phyloP scores from a whole-genome alignment of 1,140 invertebrate genomes.

The Trypoxylus dichotomus region DNA sequence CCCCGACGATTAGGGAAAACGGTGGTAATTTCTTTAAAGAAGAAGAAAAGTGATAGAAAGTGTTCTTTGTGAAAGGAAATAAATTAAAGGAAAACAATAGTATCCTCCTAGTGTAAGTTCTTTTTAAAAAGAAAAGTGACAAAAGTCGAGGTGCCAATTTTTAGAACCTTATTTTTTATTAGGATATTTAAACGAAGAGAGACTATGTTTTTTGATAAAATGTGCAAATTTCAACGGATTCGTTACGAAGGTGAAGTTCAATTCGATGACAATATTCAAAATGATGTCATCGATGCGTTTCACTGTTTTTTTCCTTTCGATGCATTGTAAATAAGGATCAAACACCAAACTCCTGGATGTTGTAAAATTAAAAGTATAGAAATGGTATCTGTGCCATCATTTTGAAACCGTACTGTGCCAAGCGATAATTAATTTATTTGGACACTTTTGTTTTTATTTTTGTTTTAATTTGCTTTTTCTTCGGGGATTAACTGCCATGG shows the following conservation, averaged over 20 bases:
- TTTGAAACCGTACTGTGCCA: conserved; percentile 18
- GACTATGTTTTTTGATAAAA: not conserved
- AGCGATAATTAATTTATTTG: conserved; percentile 31
- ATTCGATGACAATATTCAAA: not conserved
- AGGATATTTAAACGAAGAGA: not conserved
- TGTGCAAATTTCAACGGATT: not conserved
- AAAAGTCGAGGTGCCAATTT: conserved; percentile 36
- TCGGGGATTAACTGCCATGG: conserved; percentile 34
- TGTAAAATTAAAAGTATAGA: not conserved
- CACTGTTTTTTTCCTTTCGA: not conserved
- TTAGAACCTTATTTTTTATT: conserved; percentile 26
- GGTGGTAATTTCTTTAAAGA: conserved; percentile 38
- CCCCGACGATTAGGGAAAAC: conserved; percentile 41
- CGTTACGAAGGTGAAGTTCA: not conserved
- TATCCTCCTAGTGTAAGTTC: conserved; percentile 26
- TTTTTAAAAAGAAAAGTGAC: conserved; percentile 4
- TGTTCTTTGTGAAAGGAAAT: not conserved
- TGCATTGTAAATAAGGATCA: not conserved
- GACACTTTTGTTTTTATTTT: conserved; percentile 25
- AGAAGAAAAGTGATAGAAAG: conserved; percentile 37
- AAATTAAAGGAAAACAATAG: not conserved
- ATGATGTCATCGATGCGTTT: conserved; percentile 15
- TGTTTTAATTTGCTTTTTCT: not conserved
- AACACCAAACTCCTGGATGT: not conserved
- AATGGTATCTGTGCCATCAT: conserved; percentile 2